Percentiles rank a stretch among this genome's conserved stretches.
These are phyloP conservation scores for Lissocephala sabroskyi DNA, from an alignment of 2,888 invertebrate species.

Conservation along the genomic window DNA sequence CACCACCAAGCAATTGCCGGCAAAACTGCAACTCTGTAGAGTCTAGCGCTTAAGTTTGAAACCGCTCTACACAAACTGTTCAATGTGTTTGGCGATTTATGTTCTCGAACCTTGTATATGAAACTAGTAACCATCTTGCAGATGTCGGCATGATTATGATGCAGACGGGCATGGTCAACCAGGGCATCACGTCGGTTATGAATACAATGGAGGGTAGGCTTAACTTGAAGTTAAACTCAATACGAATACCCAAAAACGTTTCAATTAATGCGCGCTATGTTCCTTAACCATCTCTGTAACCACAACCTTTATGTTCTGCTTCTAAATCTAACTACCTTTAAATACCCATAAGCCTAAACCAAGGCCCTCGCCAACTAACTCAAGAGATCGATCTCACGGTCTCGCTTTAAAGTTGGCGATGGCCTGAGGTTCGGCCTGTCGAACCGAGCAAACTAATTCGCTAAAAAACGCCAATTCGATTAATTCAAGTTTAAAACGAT, in stretches of 20 bases:
- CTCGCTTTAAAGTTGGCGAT: no score
- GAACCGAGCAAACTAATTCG: no score
- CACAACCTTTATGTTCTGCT: constrained; percentile 52
- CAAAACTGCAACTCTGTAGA: constrained; percentile 11
- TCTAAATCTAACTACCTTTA: constrained; percentile 40
- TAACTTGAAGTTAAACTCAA: constrained; percentile 18
- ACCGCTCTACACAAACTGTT: no score
- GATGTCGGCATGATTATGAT: constrained; percentile 98
- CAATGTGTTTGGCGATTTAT: no score
- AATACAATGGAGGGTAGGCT: constrained; percentile 84
- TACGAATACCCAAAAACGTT: constrained; percentile 9
- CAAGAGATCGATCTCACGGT: no score
- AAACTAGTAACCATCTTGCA: constrained; percentile 74
- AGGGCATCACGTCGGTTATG: constrained; percentile 83
- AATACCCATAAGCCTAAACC: constrained; percentile 7
- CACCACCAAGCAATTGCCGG: constrained; percentile 7
- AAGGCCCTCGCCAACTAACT: no score
- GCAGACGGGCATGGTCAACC: constrained; percentile 97
- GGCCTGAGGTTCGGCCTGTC: no score
- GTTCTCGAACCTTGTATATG: constrained; percentile 9
- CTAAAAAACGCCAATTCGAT: no score
- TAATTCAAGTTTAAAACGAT: no score
- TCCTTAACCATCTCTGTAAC: constrained; percentile 13
- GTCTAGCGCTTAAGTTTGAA: constrained; percentile 33
- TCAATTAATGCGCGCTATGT: constrained; percentile 20